Evolutionary conservation across 2,113 vertebrate species (phyloP).

Genomic region (Notothenia rossii): DNA sequence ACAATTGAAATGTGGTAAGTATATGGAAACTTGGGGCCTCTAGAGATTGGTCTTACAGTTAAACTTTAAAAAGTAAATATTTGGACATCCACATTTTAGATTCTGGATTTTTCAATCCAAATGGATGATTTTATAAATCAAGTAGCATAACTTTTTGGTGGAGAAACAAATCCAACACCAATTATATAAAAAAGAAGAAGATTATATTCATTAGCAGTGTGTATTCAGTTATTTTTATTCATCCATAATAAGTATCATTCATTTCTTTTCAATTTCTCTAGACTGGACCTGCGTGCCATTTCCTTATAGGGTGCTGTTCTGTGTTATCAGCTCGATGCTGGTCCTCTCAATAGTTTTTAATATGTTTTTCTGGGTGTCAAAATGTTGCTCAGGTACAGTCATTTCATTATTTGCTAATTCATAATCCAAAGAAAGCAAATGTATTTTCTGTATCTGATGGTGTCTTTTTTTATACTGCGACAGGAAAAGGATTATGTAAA

Average conservation of each 20-base stretch:
- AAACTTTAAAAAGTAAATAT: background rate
- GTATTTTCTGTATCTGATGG: background rate
- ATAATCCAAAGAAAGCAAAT: background rate
- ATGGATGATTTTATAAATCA: background rate
- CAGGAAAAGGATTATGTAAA: slow-evolving; percentile 57
- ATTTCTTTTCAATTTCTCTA: slow-evolving; percentile 27
- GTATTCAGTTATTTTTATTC: background rate
- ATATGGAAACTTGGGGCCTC: background rate
- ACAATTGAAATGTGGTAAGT: background rate
- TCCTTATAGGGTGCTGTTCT: background rate
- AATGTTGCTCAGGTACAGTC: slow-evolving; percentile 70
- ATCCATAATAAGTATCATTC: background rate
- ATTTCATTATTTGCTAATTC: background rate
- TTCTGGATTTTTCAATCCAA: background rate
- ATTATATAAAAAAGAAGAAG: too few relatives aligned
- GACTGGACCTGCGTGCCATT: rapidly evolving
- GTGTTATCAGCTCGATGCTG: slow-evolving; percentile 30
- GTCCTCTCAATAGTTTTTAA: slow-evolving; percentile 72
- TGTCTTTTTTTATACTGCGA: slow-evolving; percentile 12
- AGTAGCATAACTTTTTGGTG: background rate
- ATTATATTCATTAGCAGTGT: background rate
- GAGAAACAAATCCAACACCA: background rate
- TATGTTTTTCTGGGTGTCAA: slow-evolving; percentile 66
- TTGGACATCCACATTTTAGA: background rate
- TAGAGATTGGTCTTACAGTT: background rate